Base-by-base conservation (phyloP, 2,797 vertebrate species). In the Tenualosa thibaudeaui region DNA sequence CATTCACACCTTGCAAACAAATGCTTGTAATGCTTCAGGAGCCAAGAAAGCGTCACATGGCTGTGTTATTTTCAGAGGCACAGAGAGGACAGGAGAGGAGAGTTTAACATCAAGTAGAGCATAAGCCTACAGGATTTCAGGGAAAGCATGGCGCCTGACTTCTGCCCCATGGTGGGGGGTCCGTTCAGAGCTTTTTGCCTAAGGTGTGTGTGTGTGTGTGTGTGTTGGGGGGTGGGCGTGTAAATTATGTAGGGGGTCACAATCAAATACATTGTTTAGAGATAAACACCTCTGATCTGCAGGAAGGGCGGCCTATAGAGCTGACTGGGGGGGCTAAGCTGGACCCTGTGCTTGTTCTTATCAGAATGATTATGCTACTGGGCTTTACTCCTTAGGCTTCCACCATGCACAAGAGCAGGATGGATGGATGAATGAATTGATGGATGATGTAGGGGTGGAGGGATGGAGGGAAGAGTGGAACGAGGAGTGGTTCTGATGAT, bases 251-350 rank as follows among this genome's bases (percentile, higher is more conserved):
- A 75, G 46, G 85, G 81, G 81, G 40, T 40, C 82, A 89, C 87
- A 85, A 85, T 88, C 78, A 49, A 68, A 62, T 15, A 9, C 82
- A 81, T 88, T 89, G 88, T 90, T 88, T 51, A 26, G 58, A 86
- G 85, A 88, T 87, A 85, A 84, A 78, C 82, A 62, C 56, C 46
- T 78, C 31, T 17, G 60, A 13, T 13, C 31, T 86, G 82, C 53
- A 54, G 82, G n/a, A 54, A 9, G 1, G 53, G 43, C n/a, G 71
- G 43, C 15, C 71, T 5, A 43, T 5, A 31, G 37, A 13, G 84
- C 82, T 43, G 81, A 46, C 10, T 51, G 50, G 46, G 58, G 46
- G n/a, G 37, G 37, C 56, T 85, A 50, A 86, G 60, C 81, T 81
- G 43, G 68, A 81, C 84, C 84, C 40, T 84, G 82, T 84, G 83